Percentiles rank a stretch among this genome's conserved stretches.
Evolutionary conservation across 2,113 vertebrate species (phyloP).

Genomic region (Calidris pugnax): DNA sequence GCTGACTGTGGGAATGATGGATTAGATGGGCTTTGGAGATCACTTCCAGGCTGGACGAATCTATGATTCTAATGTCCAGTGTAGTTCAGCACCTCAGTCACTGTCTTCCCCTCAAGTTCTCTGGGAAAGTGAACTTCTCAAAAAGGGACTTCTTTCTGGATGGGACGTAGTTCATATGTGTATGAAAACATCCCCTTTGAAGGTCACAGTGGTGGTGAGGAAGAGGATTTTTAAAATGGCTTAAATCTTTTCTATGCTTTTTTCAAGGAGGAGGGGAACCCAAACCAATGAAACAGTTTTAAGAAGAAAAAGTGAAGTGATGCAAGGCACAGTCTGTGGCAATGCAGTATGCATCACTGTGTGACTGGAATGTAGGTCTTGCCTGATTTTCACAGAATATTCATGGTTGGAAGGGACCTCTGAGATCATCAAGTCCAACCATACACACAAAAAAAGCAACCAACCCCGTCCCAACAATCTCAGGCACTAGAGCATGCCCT

Average conservation of each 20-base stretch:
- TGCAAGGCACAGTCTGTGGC: not conserved
- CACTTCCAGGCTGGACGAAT: too few relatives aligned
- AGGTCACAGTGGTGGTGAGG: not conserved
- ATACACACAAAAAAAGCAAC: too few relatives aligned
- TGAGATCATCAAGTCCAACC: too few relatives aligned
- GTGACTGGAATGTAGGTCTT: not conserved
- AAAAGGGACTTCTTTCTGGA: not conserved
- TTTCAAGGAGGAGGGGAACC: not conserved
- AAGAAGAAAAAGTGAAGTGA: not conserved
- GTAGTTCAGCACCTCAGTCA: fast-evolving
- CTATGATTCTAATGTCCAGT: too few relatives aligned
- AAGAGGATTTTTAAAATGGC: not conserved
- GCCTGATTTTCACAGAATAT: not conserved
- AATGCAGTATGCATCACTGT: not conserved
- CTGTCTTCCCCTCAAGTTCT: not conserved
- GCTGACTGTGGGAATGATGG: too few relatives aligned
- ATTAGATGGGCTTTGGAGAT: too few relatives aligned
- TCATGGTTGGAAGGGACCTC: too few relatives aligned
- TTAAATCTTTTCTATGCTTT: not conserved
- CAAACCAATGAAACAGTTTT: not conserved
- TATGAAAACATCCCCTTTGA: not conserved
- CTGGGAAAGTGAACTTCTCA: fast-evolving
- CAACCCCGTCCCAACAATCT: too few relatives aligned
- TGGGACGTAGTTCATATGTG: fast-evolving
- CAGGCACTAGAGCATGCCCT: too few relatives aligned